phyloP scores from a whole-genome alignment of 2,888 invertebrate genomes.

The Lordiphosa andalusiaca region DNA sequence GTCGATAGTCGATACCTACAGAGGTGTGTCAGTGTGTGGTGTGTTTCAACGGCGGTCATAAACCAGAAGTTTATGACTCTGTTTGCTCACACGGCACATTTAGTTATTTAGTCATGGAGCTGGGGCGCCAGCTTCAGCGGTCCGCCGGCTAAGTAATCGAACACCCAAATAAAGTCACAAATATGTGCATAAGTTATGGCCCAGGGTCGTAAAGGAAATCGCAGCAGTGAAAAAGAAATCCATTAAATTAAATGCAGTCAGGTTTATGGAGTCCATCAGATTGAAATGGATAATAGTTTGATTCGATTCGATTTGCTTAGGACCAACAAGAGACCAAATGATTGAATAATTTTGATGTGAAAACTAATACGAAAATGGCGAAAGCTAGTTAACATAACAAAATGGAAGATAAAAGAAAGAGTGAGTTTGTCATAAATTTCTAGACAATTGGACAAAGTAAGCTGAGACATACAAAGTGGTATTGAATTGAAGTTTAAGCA shows the following conservation, averaged over 20 bases:
- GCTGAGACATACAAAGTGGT: no score
- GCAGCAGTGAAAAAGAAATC: constrained; percentile 34
- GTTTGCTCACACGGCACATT: constrained; percentile 58
- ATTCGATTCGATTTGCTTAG: constrained; percentile 11
- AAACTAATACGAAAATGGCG: no score
- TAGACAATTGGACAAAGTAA: no score
- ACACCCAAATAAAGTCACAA: constrained; percentile 55
- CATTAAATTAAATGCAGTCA: constrained; percentile 9
- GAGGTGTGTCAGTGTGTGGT: constrained; percentile 21
- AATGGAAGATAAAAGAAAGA: no score
- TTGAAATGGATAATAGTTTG: constrained; percentile 18
- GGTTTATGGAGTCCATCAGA: constrained; percentile 18
- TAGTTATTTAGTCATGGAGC: constrained; percentile 39
- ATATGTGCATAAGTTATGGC: constrained; percentile 70
- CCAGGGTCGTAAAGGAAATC: constrained; percentile 60
- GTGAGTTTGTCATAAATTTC: no score
- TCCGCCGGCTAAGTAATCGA: constrained; percentile 12
- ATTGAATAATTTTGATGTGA: not conserved
- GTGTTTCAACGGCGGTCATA: constrained; percentile 45
- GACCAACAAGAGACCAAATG: not conserved
- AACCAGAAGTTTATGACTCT: constrained; percentile 68
- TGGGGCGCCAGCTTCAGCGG: constrained; percentile 34
- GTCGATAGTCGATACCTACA: constrained; percentile 32
- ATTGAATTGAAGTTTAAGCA: no score
- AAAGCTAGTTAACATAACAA: no score